phyloP scores from a whole-genome alignment of 1,140 invertebrate species.

The Neelides sp. region DNA sequence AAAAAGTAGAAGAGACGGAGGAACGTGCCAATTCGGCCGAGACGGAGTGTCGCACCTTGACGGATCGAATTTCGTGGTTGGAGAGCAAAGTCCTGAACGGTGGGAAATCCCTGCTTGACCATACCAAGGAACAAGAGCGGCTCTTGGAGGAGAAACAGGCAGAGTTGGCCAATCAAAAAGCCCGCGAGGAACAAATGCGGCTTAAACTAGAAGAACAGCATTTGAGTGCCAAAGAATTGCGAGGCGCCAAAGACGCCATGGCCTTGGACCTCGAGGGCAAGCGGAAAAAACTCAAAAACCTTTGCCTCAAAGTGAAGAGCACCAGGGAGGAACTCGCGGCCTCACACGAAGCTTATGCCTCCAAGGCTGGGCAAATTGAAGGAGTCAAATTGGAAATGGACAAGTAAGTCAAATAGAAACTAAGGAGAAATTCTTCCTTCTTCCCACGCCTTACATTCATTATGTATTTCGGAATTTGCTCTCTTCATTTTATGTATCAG shows the following conservation, averaged over 20 bases:
- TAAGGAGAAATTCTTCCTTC: too few relatives aligned
- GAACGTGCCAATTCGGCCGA: constrained; percentile 42
- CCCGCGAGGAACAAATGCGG: constrained; percentile 20
- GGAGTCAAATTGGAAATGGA: constrained; percentile 18
- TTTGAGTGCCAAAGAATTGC: constrained; percentile 11
- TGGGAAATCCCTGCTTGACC: constrained; percentile 73
- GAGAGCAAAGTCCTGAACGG: constrained; percentile 79
- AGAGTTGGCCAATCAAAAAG: constrained; percentile 24
- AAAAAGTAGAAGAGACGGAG: constrained; percentile 46
- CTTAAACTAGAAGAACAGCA: constrained; percentile 25
- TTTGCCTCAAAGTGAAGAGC: constrained; percentile 10
- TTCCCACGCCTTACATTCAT: too few relatives aligned
- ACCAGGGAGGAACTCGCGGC: constrained; percentile 16
- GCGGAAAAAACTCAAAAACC: constrained; percentile 9
- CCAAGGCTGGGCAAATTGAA: constrained; percentile 18
- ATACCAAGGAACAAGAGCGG: constrained; percentile 75
- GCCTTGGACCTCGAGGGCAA: constrained; percentile 14
- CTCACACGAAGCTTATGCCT: constrained; percentile 9
- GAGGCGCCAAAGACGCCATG: neutral
- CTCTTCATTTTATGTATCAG: too few relatives aligned
- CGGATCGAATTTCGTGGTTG: constrained; percentile 49
- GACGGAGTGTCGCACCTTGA: constrained; percentile 43
- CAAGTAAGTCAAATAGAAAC: constrained; percentile 21
- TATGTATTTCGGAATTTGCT: too few relatives aligned
- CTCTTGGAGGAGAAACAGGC: constrained; percentile 14